These are phyloP conservation scores for Globicephala melas DNA, from an alignment of 2,113 vertebrate species.

Conservation along the genomic window DNA sequence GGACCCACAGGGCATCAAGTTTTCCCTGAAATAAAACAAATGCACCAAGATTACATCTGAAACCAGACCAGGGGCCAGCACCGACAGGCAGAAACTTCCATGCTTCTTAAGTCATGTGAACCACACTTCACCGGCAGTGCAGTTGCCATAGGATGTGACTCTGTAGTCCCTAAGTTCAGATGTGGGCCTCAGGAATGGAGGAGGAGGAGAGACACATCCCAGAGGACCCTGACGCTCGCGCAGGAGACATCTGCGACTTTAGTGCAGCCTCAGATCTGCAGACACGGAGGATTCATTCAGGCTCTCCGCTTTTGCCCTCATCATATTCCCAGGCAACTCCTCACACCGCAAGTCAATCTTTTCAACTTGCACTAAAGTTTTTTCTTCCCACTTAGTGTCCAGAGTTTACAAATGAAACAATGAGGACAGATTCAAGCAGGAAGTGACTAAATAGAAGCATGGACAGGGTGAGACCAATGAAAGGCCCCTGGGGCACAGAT, in stretches of 20 bases:
- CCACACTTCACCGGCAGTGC: background rate
- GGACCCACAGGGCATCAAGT: conserved; percentile 94
- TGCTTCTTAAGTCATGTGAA: background rate
- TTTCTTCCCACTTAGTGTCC: background rate
- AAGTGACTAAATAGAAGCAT: background rate
- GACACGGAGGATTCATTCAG: background rate
- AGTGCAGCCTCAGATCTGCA: background rate
- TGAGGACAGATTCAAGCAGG: background rate
- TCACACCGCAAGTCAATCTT: background rate
- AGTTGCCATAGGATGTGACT: background rate
- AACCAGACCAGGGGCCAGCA: background rate
- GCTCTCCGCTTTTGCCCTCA: background rate
- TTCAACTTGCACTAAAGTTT: background rate
- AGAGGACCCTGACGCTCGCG: background rate
- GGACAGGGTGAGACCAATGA: background rate
- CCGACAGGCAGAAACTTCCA: background rate
- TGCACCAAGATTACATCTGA: background rate
- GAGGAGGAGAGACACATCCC: background rate
- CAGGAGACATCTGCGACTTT: accelerated
- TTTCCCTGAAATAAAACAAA: conserved; percentile 88
- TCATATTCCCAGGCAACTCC: background rate
- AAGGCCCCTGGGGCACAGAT: background rate
- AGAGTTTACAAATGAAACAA: background rate
- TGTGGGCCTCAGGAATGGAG: background rate
- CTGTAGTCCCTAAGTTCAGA: background rate